These are phyloP conservation scores for Ctena decussata DNA, from an alignment of 2,888 invertebrate species.

Conservation along the genomic window DNA sequence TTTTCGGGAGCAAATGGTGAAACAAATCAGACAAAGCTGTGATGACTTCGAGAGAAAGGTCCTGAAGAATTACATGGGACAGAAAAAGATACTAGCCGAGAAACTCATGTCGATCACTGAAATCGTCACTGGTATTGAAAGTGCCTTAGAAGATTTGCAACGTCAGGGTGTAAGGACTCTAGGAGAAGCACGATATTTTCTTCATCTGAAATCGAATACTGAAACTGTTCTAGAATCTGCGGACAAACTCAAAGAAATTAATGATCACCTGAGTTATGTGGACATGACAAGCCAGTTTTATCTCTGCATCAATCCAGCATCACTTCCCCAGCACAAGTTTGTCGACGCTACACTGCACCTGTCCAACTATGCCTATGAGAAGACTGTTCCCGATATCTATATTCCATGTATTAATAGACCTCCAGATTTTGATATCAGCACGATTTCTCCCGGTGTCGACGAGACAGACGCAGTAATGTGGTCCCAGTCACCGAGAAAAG, in stretches of 20 bases:
- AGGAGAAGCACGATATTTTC: background rate
- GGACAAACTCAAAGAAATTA: background rate
- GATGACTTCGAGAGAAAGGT: constrained; percentile 1
- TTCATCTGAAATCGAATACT: background rate
- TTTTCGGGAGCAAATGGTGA: background rate
- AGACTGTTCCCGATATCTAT: background rate
- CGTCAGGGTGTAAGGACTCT: background rate
- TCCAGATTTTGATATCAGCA: no score
- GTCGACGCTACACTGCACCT: background rate
- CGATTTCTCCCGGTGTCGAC: no score
- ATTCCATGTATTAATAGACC: background rate
- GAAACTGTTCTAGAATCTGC: background rate
- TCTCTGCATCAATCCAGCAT: background rate
- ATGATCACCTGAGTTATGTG: background rate
- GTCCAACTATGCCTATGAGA: background rate
- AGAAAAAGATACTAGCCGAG: background rate
- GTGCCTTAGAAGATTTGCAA: background rate
- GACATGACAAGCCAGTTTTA: constrained; percentile 2
- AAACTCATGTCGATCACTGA: background rate
- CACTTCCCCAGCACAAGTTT: background rate
- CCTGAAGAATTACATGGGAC: background rate
- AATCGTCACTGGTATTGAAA: background rate
- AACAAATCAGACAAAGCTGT: background rate
- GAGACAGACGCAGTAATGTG: no score
- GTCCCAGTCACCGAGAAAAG: no score